Base-by-base conservation (phyloP, 2,113 vertebrate genomes). In the Phyllopteryx taeniolatus region DNA sequence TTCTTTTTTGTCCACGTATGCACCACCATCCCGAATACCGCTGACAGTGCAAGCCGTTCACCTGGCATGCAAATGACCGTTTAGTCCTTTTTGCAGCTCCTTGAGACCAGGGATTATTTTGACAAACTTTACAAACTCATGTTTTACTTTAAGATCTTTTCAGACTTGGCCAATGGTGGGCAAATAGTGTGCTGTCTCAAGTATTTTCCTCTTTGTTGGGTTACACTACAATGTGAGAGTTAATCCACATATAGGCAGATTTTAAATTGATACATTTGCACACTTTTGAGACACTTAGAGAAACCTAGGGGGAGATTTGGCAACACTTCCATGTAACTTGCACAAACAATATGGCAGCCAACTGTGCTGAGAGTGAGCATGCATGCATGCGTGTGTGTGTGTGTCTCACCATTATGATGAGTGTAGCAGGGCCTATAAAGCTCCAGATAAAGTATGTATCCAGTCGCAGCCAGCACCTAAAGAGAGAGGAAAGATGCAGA, bases 391-490 rank as follows among this genome's bases (percentile, higher is more conserved):
- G 35, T 39, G 35, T 27, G 27, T 13, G n/a, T 67, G 67, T 80
- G 79, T 77, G 31, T 82, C 93, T 95, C 91, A 99, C 98, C 98
- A 99, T 99, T 89, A 99, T 99, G 91, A 99, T 99, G 90, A 99
- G 95, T 74, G 98, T 99, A 53, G 97, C 98, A 0, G 98, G 98
- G 86, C 98, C 98, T 93, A 99, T 98, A 92, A 99, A 99, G 89
- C 98, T 99, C 98, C 98, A 99, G 92, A 99, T 99, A 89, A 99
- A 99, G 91, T 99, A 98, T 68, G 97, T 99, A 91, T 99, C 98
- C 91, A 98, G 94, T 77, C 97, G 93, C 35, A 99, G 94, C 98
- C 98, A 99, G 91, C 98, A 99, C 91, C 98, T 99, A 91, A 87
- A 93, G 85, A 92, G 54, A 79, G 19, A 71, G 49, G 70, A 83